phyloP scores from a whole-genome alignment of 2,113 vertebrate genomes.

The Ornithorhynchus anatinus region DNA sequence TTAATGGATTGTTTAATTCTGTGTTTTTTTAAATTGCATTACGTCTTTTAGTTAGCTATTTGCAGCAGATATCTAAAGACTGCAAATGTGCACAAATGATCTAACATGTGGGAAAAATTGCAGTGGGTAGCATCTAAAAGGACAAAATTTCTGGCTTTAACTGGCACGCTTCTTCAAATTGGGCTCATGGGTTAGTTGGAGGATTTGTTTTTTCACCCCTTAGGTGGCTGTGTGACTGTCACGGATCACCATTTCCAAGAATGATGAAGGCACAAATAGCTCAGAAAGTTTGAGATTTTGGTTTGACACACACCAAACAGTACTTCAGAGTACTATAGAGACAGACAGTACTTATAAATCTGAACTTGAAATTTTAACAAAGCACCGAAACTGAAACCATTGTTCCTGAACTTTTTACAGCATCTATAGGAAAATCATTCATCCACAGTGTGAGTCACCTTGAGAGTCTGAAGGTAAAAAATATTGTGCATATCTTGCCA shows the following conservation, averaged over 20 bases:
- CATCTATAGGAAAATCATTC: no score
- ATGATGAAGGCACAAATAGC: not conserved
- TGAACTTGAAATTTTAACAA: not conserved
- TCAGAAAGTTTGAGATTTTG: not conserved
- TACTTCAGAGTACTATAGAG: not conserved
- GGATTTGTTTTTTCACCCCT: conserved; percentile 8
- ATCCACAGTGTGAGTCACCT: conserved; percentile 27
- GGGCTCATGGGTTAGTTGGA: not conserved
- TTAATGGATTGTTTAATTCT: conserved; percentile 60
- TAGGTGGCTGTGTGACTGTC: not conserved
- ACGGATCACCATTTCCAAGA: conserved; percentile 13
- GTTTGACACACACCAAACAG: conserved; percentile 21
- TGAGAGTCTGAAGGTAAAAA: conserved; percentile 23
- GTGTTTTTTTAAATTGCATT: conserved; percentile 71
- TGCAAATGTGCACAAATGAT: conserved; percentile 54
- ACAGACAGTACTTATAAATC: not conserved
- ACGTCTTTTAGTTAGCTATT: conserved; percentile 59
- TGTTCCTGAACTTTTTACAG: no score
- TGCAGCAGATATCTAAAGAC: conserved; percentile 64
- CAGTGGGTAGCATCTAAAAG: conserved; percentile 52
- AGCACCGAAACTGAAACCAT: not conserved
- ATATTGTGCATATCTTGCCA: conserved; percentile 19
- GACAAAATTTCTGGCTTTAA: conserved; percentile 57
- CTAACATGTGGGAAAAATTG: conserved; percentile 34
- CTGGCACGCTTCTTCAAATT: not conserved